Evolutionary conservation across 2,113 vertebrate species (phyloP), one percentile per base, ranked within the genome.

Genomic region (Leucopternis melanops): DNA sequence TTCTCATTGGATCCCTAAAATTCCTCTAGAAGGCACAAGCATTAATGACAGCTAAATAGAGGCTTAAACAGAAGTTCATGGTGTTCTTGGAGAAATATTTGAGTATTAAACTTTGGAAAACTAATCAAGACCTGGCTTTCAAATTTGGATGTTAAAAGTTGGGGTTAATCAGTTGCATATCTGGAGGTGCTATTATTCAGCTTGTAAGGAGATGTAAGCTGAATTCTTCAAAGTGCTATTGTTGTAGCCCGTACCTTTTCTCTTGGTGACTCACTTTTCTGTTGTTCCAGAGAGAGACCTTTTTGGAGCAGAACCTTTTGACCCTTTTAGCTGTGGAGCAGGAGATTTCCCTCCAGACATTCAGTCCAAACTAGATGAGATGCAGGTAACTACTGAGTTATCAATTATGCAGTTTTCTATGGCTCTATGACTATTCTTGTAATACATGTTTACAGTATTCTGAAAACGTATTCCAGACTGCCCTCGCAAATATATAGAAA

Each of bases 331-430:
- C 97, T 99, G 99, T 25, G 99, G 98, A 72, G 98, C 98, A 47
- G 99, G 99, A 47, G 99, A 99, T 95, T 99, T 99, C 95, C 99
- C 99, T 94, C 99, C 99, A 85, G 99, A 99, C 92, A 99, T 99
- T 91, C 99, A 99, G 96, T 99, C 99, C 80, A 99, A 99, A 96
- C 98, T 99, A 98, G 99, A 99, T 91, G 99, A 99, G 98, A 99
- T 99, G 99, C 99, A 99, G 99, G 99, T 99, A 98, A 99, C 95
- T 95, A n/a, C 69, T 88, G 61, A 63, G 50, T 92, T 95, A 57
- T 70, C 36, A 6, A 80, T 88, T 80, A 72, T 0, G 26, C 5
- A 52, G 31, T 49, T 92, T 91, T 61, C 44, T 54, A 2, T 66
- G 57, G 14, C 17, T 50, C 4, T 11, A 15, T 71, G 63, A 58